These are phyloP conservation scores for Crotalus horridus DNA, from an alignment of 2,113 vertebrate genomes.

Conservation along the genomic window DNA sequence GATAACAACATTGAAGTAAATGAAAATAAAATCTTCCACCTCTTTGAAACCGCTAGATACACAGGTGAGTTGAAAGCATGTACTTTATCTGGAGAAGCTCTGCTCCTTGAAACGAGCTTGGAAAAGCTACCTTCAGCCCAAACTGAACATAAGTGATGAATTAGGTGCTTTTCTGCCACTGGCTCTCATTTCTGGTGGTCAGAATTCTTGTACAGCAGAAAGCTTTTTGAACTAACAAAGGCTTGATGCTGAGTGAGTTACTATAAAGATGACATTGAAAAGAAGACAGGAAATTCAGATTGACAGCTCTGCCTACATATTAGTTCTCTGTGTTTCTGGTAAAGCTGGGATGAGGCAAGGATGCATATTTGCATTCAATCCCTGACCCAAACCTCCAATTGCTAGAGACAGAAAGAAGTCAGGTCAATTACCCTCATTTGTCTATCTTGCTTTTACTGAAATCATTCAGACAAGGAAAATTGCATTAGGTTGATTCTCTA, in stretches of 20 bases:
- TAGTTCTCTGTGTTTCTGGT: constrained; percentile 2
- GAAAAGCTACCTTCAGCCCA: neutral
- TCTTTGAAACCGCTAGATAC: neutral
- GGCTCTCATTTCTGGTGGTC: neutral
- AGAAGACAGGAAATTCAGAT: neutral
- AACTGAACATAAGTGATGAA: neutral
- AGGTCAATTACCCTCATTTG: constrained; percentile 42
- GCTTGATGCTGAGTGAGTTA: neutral
- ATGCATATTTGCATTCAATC: constrained; percentile 17
- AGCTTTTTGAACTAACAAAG: neutral
- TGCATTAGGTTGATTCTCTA: constrained; percentile 55
- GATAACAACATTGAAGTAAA: neutral
- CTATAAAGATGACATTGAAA: neutral
- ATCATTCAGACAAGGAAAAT: constrained; percentile 52
- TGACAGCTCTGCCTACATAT: neutral
- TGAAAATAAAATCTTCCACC: neutral
- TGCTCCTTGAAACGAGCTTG: neutral
- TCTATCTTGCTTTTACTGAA: constrained; percentile 47
- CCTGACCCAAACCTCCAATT: neutral
- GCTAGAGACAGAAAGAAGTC: neutral
- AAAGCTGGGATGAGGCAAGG: constrained; percentile 8
- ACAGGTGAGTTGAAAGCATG: neutral
- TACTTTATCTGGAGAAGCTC: neutral
- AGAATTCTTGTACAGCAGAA: neutral
- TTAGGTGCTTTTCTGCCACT: neutral